A percentile compares a stretch with the other conserved stretches of the same genome.
phyloP scores from a whole-genome alignment of 2,888 invertebrate species.

The Alloscopus bannaensis region DNA sequence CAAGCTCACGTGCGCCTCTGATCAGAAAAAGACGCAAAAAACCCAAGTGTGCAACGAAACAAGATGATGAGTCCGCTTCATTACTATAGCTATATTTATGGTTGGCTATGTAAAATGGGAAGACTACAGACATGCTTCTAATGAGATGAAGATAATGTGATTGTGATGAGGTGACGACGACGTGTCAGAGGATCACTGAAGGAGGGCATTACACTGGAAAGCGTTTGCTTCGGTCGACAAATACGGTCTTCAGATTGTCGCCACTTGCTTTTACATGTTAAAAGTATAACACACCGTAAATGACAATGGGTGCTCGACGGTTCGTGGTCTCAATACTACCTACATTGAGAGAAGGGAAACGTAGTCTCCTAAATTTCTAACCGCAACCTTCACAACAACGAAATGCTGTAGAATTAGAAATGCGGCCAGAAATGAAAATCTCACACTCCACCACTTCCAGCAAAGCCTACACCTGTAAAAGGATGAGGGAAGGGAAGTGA shows the following conservation, averaged over 20 bases:
- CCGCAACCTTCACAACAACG: conserved; percentile 20
- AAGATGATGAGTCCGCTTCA: no score
- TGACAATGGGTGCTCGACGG: no score
- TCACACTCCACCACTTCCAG: not conserved
- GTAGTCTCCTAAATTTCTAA: conserved; percentile 33
- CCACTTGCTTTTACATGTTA: no score
- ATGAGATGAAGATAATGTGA: conserved; percentile 59
- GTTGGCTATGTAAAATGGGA: not conserved
- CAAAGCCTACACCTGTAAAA: not conserved
- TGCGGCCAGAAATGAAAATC: not conserved
- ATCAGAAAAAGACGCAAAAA: conserved; percentile 38
- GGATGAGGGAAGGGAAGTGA: conserved; percentile 21
- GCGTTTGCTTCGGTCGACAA: no score
- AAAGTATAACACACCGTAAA: no score
- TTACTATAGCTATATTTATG: no score
- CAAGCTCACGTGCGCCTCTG: conserved; percentile 48
- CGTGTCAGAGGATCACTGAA: conserved; percentile 44
- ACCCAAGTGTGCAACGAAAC: not conserved
- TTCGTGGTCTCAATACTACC: no score
- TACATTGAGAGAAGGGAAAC: no score
- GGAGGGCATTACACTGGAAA: conserved; percentile 62
- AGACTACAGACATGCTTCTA: conserved; percentile 32
- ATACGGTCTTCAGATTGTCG: no score
- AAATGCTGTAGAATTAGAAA: not conserved
- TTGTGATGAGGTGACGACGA: conserved; percentile 61